Percentiles rank a stretch among this genome's conserved stretches.
phyloP scores from a whole-genome alignment of 2,113 vertebrate species.

The Triplophysa dalaica region DNA sequence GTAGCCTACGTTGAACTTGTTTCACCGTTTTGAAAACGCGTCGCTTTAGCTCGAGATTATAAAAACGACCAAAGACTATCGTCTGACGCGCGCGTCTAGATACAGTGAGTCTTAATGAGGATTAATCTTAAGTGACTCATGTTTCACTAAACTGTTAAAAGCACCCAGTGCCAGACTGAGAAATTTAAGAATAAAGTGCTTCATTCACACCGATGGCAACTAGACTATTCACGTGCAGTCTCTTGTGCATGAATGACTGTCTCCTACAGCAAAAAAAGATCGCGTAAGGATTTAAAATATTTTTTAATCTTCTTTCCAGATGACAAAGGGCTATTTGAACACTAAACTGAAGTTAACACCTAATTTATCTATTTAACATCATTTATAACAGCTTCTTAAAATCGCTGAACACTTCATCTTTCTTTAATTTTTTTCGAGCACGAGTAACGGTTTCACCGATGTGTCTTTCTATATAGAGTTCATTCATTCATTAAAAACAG shows the following conservation, averaged over 20 bases:
- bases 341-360: not conserved
- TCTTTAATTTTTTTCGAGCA: not conserved
- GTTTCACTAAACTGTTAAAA: conserved; percentile 2
- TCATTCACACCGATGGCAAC: conserved; percentile 1
- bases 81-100: too few relatives aligned
- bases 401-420: too few relatives aligned
- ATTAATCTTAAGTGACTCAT: conserved; percentile 7
- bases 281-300: not conserved
- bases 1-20: not conserved
- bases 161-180: not conserved
- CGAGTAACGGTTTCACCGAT: too few relatives aligned
- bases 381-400: not conserved
- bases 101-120: not conserved
- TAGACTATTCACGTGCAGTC: conserved; percentile 22
- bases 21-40: not conserved
- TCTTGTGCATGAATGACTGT: conserved; percentile 9
- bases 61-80: not conserved
- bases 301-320: not conserved
- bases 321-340: not conserved
- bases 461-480: not conserved
- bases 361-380: not conserved
- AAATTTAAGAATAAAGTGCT: conserved; percentile 19
- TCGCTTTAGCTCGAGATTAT: not conserved
- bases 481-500: not conserved
- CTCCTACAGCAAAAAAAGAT: not conserved